Evolutionary conservation across 2,113 vertebrate species (phyloP), one percentile per base, ranked within the genome.

Genomic region (Phodopus roborovskii): DNA sequence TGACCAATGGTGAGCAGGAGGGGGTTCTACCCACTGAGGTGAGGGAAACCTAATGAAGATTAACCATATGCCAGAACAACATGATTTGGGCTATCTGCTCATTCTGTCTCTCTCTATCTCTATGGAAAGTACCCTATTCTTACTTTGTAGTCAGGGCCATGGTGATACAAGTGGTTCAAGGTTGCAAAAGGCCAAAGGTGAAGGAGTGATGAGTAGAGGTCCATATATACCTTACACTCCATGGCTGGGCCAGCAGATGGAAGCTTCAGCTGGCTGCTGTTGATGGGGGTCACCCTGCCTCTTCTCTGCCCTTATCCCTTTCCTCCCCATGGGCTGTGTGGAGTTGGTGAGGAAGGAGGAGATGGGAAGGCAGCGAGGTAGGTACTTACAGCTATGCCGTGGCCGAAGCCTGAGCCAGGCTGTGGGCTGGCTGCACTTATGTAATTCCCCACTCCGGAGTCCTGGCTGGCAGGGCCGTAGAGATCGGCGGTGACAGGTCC

Each of bases 381-480:
- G 83, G 56, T 98, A 99, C 99, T 99, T 99, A 99, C 99, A 96
- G 99, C 99, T 97, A 99, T 99, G 97, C 99, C 99, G 97, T 99
- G 99, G 95, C 99, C 98, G 95, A 99, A 99, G 98, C 99, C 99
- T 0, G 99, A 99, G 97, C 99, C 99, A 42, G 99, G 99, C 98
- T 99, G 99, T 90, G 99, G 99, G 98, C 99, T 99, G 98, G 99
- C 99, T 71, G 99, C 99, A 16, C 99, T 99, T 99, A 99, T 99
- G 99, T 99, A 99, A 99, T 99, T 99, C 96, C 99, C 99, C 98
- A 99, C 99, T 97, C 99, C 99, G 89, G 99, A 99, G 98, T 99
- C 99, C 99, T 99, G 99, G 98, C 99, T 99, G 99, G 99, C 99
- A 98, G 99, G 98, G 99, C 99, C 99, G 99, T 99, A 97, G 95